These are phyloP conservation scores for Pitta sordida DNA, from an alignment of 2,113 vertebrate genomes.

Conservation along the genomic window DNA sequence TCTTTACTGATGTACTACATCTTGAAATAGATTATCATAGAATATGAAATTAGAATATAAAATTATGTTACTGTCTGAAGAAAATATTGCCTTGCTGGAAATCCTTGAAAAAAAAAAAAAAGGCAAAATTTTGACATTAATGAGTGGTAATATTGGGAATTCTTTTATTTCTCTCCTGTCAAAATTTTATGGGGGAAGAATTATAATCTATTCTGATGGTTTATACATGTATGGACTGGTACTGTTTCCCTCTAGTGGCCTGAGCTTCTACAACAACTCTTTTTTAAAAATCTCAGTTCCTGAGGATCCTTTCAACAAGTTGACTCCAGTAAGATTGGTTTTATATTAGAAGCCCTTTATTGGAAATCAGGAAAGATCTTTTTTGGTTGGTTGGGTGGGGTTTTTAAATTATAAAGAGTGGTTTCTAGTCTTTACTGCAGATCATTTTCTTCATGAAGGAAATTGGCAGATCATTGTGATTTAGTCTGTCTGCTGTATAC, in stretches of 20 bases:
- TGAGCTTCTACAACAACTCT: not conserved
- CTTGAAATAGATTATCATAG: not conserved
- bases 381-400: not conserved
- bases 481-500: not conserved
- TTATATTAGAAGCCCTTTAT: not conserved
- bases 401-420: not conserved
- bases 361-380: not conserved
- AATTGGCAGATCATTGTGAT: not conserved
- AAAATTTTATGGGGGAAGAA: accelerated
- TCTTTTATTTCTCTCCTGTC: not conserved
- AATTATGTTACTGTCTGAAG: not conserved
- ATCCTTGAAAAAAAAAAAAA: not conserved
- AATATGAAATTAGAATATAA: not conserved
- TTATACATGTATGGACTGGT: not conserved
- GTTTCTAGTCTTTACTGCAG: not conserved
- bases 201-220: not conserved
- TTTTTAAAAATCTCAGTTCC: not conserved
- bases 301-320: not conserved
- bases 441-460: not conserved
- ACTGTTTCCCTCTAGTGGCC: constrained; percentile 5
- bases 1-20: not conserved
- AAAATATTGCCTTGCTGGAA: not conserved
- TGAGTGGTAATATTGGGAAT: not conserved
- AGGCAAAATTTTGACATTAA: not conserved
- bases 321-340: not conserved